A percentile compares a stretch with the other conserved stretches of the same genome.
Conservation (phyloP, 2,797 vertebrate species). For the Hippocampus kuda region DNA sequence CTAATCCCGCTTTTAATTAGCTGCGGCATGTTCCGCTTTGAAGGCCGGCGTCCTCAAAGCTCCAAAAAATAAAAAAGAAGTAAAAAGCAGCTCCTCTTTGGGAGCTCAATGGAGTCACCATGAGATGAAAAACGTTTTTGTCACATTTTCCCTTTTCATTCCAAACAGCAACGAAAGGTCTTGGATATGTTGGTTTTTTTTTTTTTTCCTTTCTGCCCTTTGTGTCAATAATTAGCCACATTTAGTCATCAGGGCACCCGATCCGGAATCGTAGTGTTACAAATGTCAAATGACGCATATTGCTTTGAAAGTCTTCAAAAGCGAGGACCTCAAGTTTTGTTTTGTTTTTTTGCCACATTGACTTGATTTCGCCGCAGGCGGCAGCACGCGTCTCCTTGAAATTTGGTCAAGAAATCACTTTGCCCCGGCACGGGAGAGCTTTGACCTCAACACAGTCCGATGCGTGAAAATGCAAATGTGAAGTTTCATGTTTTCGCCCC, state of each 20-base stretch:
- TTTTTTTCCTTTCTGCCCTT: neutral
- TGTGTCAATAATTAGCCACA: neutral
- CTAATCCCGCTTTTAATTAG: conserved; percentile 19
- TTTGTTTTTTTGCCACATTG: neutral
- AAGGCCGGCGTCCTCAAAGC: conserved; percentile 19
- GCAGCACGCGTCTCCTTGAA: neutral
- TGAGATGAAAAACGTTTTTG: conserved; percentile 16
- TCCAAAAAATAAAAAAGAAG: conserved; percentile 19
- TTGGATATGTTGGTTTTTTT: conserved; percentile 17
- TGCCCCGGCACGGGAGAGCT: neutral
- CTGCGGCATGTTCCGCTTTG: conserved; percentile 13
- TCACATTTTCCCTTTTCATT: conserved; percentile 11
- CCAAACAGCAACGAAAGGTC: conserved; percentile 26
- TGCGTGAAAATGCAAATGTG: neutral
- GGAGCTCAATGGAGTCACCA: conserved; percentile 36
- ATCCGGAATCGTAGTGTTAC: conserved; percentile 27
- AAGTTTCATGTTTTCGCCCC: neutral
- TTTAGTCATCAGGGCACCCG: neutral
- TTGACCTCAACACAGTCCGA: neutral
- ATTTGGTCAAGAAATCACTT: neutral
- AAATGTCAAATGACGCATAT: neutral
- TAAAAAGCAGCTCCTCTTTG: conserved; percentile 10
- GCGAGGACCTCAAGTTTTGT: neutral
- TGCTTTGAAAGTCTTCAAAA: neutral
- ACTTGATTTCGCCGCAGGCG: neutral